These are phyloP conservation scores for Aselliscus stoliczkanus DNA, from an alignment of 2,797 vertebrate species.

Conservation along the genomic window DNA sequence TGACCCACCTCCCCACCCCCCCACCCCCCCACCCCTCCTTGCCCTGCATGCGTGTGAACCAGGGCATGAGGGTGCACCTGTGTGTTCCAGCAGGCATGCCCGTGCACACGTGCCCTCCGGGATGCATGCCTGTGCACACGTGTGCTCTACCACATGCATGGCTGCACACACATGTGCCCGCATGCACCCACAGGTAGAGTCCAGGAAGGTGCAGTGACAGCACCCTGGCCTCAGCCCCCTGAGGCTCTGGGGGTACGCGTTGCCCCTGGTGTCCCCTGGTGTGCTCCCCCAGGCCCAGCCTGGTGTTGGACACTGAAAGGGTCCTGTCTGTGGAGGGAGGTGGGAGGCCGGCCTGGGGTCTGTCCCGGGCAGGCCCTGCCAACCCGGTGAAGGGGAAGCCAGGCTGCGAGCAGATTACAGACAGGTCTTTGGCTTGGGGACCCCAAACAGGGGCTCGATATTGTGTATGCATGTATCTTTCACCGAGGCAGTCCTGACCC, in stretches of 20 bases:
- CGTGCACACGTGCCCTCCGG: too few species aligned
- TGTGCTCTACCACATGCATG: too few species aligned
- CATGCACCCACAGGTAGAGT: too few species aligned
- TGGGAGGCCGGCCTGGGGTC: not conserved
- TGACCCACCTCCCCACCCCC: not conserved
- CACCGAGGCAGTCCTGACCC: not conserved
- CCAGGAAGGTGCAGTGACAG: accelerated
- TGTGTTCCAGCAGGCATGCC: too few species aligned
- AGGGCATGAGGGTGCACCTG: not conserved
- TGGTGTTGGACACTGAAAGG: accelerated
- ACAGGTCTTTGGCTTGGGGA: not conserved
- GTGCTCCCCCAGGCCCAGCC: not conserved
- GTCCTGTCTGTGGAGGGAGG: not conserved
- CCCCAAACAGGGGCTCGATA: not conserved
- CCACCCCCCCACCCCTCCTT: too few species aligned
- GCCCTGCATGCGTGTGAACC: not conserved
- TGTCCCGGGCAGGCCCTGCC: not conserved
- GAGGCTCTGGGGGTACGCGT: accelerated
- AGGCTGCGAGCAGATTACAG: not conserved
- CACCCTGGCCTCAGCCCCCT: accelerated
- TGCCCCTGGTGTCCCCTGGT: not conserved
- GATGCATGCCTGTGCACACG: too few species aligned
- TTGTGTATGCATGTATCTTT: not conserved
- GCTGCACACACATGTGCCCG: not conserved
- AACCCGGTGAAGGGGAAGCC: not conserved